Evolutionary conservation across 1,140 invertebrate species (phyloP).

Genomic region (Charaxes varanes): DNA sequence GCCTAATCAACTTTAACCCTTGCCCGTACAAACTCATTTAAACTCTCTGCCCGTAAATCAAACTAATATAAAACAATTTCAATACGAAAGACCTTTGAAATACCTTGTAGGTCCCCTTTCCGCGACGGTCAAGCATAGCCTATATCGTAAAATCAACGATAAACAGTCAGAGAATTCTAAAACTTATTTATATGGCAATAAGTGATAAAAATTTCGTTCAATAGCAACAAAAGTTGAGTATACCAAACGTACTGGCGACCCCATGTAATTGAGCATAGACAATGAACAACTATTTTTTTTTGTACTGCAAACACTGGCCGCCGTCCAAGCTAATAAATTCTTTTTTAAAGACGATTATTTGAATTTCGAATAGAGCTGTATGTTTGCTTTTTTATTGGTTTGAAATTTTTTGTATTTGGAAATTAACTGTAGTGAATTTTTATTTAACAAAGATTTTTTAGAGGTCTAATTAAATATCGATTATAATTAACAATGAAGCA

Average conservation of each 20-base stretch:
- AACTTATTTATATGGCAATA: slow-evolving; percentile 22
- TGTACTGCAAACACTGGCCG: slow-evolving; percentile 37
- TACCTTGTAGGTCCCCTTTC: slow-evolving; percentile 5
- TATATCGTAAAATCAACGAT: slow-evolving; percentile 3
- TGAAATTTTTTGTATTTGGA: too few relatives aligned
- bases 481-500: too few relatives aligned
- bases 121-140: slow-evolving; percentile 10
- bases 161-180: slow-evolving; percentile 10
- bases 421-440: too few relatives aligned
- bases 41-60: slow-evolving; percentile 8
- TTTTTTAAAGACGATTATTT: slow-evolving; percentile 18
- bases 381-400: too few relatives aligned
- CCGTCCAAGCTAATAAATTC: slow-evolving; percentile 38
- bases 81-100: slow-evolving; percentile 9
- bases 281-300: slow-evolving; percentile 51
- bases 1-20: slow-evolving; percentile 13
- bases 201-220: slow-evolving; percentile 10
- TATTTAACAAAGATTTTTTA: too few relatives aligned
- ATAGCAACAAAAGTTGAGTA: slow-evolving; percentile 17
- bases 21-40: slow-evolving; percentile 9
- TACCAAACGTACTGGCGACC: slow-evolving; percentile 37
- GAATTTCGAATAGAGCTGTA: slow-evolving; percentile 13
- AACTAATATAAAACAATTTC: slow-evolving; percentile 13
- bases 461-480: too few relatives aligned
- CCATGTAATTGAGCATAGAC: slow-evolving; percentile 41